These are phyloP conservation scores for Anguilla obscura DNA, from an alignment of 2,797 vertebrate species.

Conservation along the genomic window DNA sequence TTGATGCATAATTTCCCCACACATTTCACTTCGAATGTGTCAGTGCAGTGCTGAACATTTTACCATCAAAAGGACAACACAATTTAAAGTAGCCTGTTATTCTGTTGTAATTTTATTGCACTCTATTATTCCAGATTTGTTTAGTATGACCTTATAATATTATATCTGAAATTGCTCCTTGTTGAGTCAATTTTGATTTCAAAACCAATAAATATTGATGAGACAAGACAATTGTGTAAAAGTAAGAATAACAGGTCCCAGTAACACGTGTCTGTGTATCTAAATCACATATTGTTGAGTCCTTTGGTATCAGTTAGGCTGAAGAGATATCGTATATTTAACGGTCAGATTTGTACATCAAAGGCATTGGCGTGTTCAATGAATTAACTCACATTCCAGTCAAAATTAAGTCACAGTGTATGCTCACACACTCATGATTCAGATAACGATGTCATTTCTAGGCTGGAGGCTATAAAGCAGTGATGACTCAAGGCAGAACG, in stretches of 20 bases:
- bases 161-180: background rate
- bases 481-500: background rate
- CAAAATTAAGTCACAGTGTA: background rate
- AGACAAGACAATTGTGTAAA: background rate
- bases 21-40: no score
- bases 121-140: background rate
- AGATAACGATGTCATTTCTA: slow-evolving; percentile 7
- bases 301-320: slow-evolving; percentile 1
- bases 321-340: background rate
- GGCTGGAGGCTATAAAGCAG: background rate
- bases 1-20: no score
- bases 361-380: background rate
- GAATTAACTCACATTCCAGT: background rate
- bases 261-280: slow-evolving; percentile 20
- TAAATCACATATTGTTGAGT: slow-evolving; percentile 24
- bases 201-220: background rate
- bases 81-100: background rate
- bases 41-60: background rate
- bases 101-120: background rate
- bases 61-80: background rate
- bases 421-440: background rate
- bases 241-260: background rate
- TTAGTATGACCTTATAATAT: background rate
- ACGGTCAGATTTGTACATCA: background rate
- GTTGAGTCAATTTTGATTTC: background rate